These are phyloP conservation scores for Lipophrys pholis DNA, from an alignment of 2,113 vertebrate species.

Conservation along the genomic window DNA sequence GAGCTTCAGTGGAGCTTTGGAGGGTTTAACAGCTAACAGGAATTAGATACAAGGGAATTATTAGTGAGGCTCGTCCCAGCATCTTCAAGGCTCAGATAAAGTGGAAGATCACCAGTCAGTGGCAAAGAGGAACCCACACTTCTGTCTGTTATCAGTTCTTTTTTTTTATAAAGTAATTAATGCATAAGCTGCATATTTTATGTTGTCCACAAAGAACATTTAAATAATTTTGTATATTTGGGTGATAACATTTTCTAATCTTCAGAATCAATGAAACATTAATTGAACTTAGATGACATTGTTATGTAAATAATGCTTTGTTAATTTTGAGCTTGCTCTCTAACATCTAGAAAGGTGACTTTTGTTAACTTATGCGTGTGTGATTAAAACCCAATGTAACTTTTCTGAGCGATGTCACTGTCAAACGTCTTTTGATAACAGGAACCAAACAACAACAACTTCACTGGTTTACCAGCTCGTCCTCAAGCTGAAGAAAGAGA, in stretches of 20 bases:
- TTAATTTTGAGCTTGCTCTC: background rate
- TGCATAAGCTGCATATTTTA: background rate
- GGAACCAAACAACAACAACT: slow-evolving; percentile 20
- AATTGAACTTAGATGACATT: slow-evolving; percentile 7
- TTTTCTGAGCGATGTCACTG: slow-evolving; percentile 2
- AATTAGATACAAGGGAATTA: slow-evolving; percentile 49
- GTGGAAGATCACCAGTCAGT: slow-evolving; percentile 24
- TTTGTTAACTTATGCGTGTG: no score
- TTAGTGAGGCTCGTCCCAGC: slow-evolving; percentile 19
- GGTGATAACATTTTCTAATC: background rate
- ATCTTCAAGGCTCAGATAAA: slow-evolving; percentile 33
- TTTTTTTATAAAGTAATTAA: background rate
- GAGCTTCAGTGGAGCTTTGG: slow-evolving; percentile 29
- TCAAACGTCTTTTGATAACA: slow-evolving; percentile 24
- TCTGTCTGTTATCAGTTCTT: slow-evolving; percentile 2
- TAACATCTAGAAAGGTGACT: no score
- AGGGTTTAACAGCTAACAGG: slow-evolving; percentile 32
- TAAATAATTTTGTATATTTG: background rate
- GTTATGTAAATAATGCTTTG: background rate
- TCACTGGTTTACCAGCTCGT: slow-evolving; percentile 15
- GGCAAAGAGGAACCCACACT: slow-evolving; percentile 22
- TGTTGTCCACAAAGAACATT: background rate
- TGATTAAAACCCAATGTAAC: background rate
- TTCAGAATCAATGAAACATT: slow-evolving; percentile 4
- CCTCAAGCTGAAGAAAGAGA: slow-evolving; percentile 21